Base-by-base conservation (phyloP, 2,888 invertebrate species). In the Siphonodentalium dalli region DNA sequence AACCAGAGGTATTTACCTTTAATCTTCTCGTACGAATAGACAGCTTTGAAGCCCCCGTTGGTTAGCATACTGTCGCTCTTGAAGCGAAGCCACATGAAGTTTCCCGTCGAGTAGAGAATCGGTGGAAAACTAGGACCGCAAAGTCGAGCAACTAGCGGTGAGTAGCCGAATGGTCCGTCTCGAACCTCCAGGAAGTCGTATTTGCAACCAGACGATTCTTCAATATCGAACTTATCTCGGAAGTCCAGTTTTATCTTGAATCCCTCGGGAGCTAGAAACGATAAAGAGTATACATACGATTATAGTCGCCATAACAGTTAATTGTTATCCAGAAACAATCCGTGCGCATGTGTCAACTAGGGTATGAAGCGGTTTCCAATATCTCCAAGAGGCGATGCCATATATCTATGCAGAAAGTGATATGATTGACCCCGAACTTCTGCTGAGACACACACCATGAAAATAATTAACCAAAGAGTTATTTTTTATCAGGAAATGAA, bases 151-250 rank as follows among this genome's bases (percentile, higher is more conserved):
- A 78, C 61, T 11, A 72, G 61, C n/a, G 73, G 72, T 4, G 78
- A 79, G 60, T 79, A 79, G 11, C 69, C 72, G 40, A 90, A 88
- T 40, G 88, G 87, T 1, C 93, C 92, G 78, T 93, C 91, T 49
- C 91, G 86, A 48, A 92, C 87, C 83, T 92, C 91, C 65, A 92
- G 84, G 81, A 85, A 90, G 83, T 93, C 93, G 83, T 89, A 90
- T 80, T 87, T 86, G 81, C 92, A 93, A 50, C 85, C 84, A 31
- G 86, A 85, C 31, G 85, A 85, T 11, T 83, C 82, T 77, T 92
- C 92, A 64, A 92, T 84, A 64, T 87, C 84, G 82, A 92, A 92
- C 68, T 86, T 86, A 78, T 92, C 90, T 57, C 90, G 86, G 83
- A 92, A 92, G 81, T 91, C 91, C 71, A 92, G 83, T 61, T 87